Evolutionary conservation across 2,888 invertebrate genomes (phyloP).

Genomic region (Dicranocentrus wangi): DNA sequence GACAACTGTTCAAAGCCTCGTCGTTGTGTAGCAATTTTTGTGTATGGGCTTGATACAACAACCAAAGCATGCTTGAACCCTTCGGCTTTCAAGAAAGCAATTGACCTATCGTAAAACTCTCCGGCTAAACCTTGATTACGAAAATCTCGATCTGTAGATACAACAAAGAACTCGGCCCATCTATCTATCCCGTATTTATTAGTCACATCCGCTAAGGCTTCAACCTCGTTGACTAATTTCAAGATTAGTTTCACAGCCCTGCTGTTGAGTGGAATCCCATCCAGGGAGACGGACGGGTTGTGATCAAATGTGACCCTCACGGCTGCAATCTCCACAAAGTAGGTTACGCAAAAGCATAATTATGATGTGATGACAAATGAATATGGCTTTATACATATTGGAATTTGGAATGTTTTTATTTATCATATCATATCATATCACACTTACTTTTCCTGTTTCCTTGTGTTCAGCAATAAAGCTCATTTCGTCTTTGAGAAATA

Average conservation of each 20-base stretch:
- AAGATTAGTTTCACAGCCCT: slow-evolving; percentile 34
- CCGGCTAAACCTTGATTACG: slow-evolving; percentile 60
- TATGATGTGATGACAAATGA: neutral
- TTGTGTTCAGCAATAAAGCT: slow-evolving; percentile 58
- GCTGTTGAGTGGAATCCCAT: slow-evolving; percentile 8
- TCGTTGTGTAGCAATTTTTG: slow-evolving; percentile 52
- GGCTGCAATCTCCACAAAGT: slow-evolving; percentile 66
- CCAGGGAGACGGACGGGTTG: slow-evolving; percentile 28
- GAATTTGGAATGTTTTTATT: too few relatives aligned
- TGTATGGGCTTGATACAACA: slow-evolving; percentile 58
- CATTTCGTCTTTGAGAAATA: slow-evolving; percentile 46
- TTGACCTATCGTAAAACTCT: slow-evolving; percentile 62
- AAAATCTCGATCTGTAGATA: slow-evolving; percentile 51
- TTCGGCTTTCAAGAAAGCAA: slow-evolving; percentile 53
- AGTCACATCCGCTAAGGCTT: slow-evolving; percentile 25
- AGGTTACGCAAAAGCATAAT: too few relatives aligned
- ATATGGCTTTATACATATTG: too few relatives aligned
- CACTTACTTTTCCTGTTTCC: slow-evolving; percentile 56
- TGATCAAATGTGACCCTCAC: slow-evolving; percentile 56
- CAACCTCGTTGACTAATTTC: slow-evolving; percentile 52
- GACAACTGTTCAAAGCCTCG: slow-evolving; percentile 50
- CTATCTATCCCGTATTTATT: slow-evolving; percentile 28
- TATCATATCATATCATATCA: too few relatives aligned
- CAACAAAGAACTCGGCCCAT: slow-evolving; percentile 62
- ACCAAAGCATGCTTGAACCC: slow-evolving; percentile 65